Base-by-base conservation (phyloP, 2,797 vertebrate genomes). In the Sphenodon punctatus region DNA sequence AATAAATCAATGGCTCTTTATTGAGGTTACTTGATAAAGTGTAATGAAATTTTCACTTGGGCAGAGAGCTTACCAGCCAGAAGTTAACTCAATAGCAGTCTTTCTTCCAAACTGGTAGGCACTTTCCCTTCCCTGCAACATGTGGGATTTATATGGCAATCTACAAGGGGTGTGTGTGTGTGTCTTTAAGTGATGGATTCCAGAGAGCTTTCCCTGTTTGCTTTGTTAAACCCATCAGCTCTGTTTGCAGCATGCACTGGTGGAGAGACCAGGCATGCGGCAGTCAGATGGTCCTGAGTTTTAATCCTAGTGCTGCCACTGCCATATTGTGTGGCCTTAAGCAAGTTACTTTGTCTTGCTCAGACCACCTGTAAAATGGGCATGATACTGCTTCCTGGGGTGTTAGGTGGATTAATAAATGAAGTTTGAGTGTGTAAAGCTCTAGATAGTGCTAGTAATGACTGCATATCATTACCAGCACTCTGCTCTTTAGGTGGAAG, bases 1-100 rank as follows among this genome's bases (percentile, higher is more conserved):
- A 89, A 64, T 77, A 88, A 83, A 86, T 84, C 87, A 81, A 80
- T 85, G 66, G 6, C 34, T 86, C 67, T 68, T 83, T 70, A 75
- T 34, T 70, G 5, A 12, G 81, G 32, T 70, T 67, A 78, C 70
- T 89, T 88, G 84, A 56, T 10, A 88, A 65, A 1, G 74, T 63
- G 25, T 30, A 78, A 86, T 60, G 71, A 83, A 84, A 86, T 42
- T 15, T 65, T 56, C 73, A 10, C 8, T 63, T 87, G 69, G 90
- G 67, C 80, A 87, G 76, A 74, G 75, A 68, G 30, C 14, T 30
- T 61, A 46, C 60, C 51, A 67, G 68, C 46, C 61, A 46, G 55
- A 67, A 41, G 64, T 53, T 39, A 80, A 38, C 67, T 78, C 72
- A 49, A 73, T 70, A 75, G 79, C 0, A 0, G 61, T 25, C 48